A percentile compares a stretch with the other conserved stretches of the same genome.
Evolutionary conservation across 2,113 vertebrate species (phyloP).

Genomic region (Protobothrops mucrosquamatus): DNA sequence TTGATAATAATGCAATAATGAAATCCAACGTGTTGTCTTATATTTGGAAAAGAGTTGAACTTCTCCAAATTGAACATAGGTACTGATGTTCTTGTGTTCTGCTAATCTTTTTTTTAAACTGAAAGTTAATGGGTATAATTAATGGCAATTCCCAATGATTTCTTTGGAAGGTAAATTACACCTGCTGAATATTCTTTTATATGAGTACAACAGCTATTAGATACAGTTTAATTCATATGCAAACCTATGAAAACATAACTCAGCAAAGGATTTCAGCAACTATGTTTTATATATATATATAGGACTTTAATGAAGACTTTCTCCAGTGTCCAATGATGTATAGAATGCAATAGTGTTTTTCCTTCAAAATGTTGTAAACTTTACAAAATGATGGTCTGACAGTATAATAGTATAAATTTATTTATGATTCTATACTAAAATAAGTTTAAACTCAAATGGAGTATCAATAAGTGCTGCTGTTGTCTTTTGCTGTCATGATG

Average conservation of each 20-base stretch:
- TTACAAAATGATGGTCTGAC: conserved; percentile 75
- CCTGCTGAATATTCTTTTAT: conserved; percentile 34
- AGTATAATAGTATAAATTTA: conserved; percentile 79
- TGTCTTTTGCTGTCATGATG: conserved; percentile 78
- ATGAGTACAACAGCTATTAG: conserved; percentile 2
- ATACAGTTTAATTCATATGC: not conserved
- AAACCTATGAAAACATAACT: not conserved
- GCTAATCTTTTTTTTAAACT: not conserved
- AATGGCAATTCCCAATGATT: not conserved
- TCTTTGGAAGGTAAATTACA: not conserved
- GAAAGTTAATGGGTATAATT: not conserved
- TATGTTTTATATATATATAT: conserved; percentile 28
- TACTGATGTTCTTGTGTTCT: not conserved
- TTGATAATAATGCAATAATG: conserved; percentile 40
- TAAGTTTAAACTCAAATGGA: conserved; percentile 79
- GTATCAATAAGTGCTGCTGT: conserved; percentile 73
- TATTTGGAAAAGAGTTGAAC: conserved; percentile 42
- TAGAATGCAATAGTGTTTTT: conserved; percentile 63
- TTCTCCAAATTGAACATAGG: conserved; percentile 22
- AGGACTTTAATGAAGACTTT: conserved; percentile 45
- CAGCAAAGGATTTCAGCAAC: not conserved
- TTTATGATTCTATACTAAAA: conserved; percentile 79
- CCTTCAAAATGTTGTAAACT: conserved; percentile 74
- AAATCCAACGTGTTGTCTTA: conserved; percentile 18
- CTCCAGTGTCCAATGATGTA: conserved; percentile 57